Evolutionary conservation across 2,797 vertebrate genomes (phyloP), one percentile per base, ranked within the genome.

Genomic region (Uromys caudimaculatus): DNA sequence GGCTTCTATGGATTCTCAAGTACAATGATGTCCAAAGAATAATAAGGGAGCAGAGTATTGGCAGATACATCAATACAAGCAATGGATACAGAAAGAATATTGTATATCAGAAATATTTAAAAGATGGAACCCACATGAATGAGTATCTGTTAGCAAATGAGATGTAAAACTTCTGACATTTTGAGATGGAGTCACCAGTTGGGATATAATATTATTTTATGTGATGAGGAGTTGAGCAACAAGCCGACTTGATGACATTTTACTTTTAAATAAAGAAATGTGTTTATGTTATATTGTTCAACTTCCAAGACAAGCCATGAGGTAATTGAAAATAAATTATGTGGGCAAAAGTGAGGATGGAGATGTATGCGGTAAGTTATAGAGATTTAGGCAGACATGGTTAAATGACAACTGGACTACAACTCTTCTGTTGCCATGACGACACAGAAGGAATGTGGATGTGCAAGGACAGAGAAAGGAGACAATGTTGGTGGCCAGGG

Each of bases 301-400:
- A 83, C 8, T 86, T 24, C 44, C 24, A 67, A 88, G 44, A 84
- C 32, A 79, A 86, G 47, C 64, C 73, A 90, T 8, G 13, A 89
- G 35, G 32, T 64, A 76, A 94, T 94, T 58, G 93, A 94, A 93
- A 96, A 89, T 94, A 91, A 94, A 69, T 78, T 93, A 83, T 64
- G 38, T 77, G 69, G 13, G 24, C 89, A 14, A 87, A 69, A 88
- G 41, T 89, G 87, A 56, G 47, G 21, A 41, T 71, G 82, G 54
- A 87, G 29, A 50, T 95, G 84, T 76, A 29, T 56, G 69, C 60
- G 3, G 7, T 29, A 47, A 83, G 16, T 64, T 54, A 71, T 13
- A 87, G 56, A 87, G 44, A 93, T 71, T 89, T 88, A 73, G 75
- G 23, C 19, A 88, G 41, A 12, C 58, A 77, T 71, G 54, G 41